phyloP scores from a whole-genome alignment of 2,888 invertebrate species.

The Ariolimax columbianus region DNA sequence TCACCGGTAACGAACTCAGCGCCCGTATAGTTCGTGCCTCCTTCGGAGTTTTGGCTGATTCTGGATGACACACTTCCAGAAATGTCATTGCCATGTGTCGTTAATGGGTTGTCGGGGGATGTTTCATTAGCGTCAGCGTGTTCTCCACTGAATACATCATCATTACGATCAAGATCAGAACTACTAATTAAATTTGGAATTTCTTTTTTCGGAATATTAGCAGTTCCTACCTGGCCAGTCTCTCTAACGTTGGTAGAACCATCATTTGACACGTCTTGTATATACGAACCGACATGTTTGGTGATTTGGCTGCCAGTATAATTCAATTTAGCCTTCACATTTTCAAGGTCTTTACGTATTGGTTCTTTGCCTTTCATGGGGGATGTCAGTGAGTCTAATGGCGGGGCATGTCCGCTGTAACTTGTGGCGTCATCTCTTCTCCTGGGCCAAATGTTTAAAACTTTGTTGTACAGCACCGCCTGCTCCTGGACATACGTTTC shows the following conservation, averaged over 20 bases:
- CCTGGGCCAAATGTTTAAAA: slow-evolving; percentile 49
- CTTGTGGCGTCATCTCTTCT: not conserved
- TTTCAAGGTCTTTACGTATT: slow-evolving; percentile 13
- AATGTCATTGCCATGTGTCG: not conserved
- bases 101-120: not conserved
- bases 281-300: slow-evolving; percentile 10
- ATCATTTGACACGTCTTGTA: slow-evolving; percentile 25
- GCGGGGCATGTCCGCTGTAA: not conserved
- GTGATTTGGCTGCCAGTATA: slow-evolving; percentile 36
- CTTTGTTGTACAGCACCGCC: slow-evolving; percentile 47
- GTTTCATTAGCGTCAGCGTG: slow-evolving; percentile 11
- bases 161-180: not conserved
- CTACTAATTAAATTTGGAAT: not conserved
- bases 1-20: not conserved
- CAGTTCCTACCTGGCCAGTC: not conserved
- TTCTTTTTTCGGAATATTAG: not conserved
- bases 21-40: not conserved
- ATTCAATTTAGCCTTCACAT: slow-evolving; percentile 34
- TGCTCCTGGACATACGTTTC: slow-evolving; percentile 50
- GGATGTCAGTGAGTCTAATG: not conserved
- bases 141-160: slow-evolving; percentile 38
- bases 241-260: not conserved
- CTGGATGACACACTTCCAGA: slow-evolving; percentile 14
- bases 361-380: not conserved
- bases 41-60: not conserved